Evolutionary conservation across 2,113 vertebrate genomes (phyloP).

Genomic region (Aegithalos caudatus): DNA sequence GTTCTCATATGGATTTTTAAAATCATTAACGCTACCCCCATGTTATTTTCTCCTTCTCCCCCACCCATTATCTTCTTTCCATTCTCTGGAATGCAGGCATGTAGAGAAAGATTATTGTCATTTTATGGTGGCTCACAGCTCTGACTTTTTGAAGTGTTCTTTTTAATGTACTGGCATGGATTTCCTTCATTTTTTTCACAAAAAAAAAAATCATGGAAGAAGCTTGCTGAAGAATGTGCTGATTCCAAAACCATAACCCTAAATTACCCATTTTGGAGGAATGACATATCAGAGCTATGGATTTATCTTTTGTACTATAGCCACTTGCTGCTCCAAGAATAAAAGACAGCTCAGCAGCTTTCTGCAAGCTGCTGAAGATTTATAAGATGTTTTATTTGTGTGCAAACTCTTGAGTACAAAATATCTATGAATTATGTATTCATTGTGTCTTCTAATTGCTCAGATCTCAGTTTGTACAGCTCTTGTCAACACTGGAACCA

Average conservation of each 20-base stretch:
- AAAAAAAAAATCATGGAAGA: neutral
- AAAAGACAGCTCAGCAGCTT: slow-evolving; percentile 40
- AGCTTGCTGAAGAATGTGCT: slow-evolving; percentile 58
- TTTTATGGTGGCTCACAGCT: neutral
- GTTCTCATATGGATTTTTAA: neutral
- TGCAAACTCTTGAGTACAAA: slow-evolving; percentile 9
- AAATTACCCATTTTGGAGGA: slow-evolving; percentile 44
- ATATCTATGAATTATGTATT: neutral
- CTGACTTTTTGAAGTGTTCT: neutral
- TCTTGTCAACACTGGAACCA: neutral
- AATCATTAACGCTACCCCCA: neutral
- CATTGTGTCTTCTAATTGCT: neutral
- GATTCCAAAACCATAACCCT: slow-evolving; percentile 59
- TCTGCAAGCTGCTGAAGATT: neutral
- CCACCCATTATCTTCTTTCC: neutral
- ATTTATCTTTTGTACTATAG: neutral
- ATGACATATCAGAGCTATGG: slow-evolving; percentile 41
- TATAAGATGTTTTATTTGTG: neutral
- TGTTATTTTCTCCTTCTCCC: neutral
- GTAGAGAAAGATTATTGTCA: neutral
- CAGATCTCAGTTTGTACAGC: neutral
- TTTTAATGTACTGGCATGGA: neutral
- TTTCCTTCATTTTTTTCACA: neutral
- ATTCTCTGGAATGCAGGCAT: neutral
- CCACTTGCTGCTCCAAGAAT: slow-evolving; percentile 39